Conservation (phyloP, 2,113 vertebrate genomes). For the Sula dactylatra region DNA sequence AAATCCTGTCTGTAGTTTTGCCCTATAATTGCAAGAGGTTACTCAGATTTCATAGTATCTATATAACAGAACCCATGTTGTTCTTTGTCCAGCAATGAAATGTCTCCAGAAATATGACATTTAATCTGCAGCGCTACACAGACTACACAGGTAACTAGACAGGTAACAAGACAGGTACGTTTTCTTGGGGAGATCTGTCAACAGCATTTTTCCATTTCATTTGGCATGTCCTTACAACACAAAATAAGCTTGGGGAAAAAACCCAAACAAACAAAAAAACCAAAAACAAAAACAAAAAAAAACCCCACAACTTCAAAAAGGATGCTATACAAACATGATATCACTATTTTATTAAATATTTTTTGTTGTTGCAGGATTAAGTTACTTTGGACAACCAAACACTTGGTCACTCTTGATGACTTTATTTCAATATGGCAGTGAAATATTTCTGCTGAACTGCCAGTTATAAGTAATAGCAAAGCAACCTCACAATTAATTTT, state of each 20-base stretch:
- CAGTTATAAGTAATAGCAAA: neutral
- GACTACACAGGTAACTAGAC: neutral
- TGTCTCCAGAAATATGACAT: neutral
- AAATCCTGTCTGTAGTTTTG: neutral
- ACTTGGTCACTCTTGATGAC: neutral
- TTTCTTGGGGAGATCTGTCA: neutral
- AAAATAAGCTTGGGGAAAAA: neutral
- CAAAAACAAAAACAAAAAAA: too few species aligned
- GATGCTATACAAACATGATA: neutral
- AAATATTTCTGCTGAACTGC: neutral
- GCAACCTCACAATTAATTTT: neutral
- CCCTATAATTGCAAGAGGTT: neutral
- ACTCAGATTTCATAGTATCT: neutral
- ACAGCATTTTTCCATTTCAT: neutral
- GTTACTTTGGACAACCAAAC: neutral
- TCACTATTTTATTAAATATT: neutral
- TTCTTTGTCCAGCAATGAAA: neutral
- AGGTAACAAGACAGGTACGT: neutral
- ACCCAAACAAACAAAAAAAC: too few species aligned
- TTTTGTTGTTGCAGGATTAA: neutral
- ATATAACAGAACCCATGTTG: neutral
- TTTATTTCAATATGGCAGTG: neutral
- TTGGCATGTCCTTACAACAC: neutral
- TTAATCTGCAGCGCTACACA: neutral
- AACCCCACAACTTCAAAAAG: neutral